phyloP scores from a whole-genome alignment of 2,113 vertebrate species.

The Aptenodytes forsteri region DNA sequence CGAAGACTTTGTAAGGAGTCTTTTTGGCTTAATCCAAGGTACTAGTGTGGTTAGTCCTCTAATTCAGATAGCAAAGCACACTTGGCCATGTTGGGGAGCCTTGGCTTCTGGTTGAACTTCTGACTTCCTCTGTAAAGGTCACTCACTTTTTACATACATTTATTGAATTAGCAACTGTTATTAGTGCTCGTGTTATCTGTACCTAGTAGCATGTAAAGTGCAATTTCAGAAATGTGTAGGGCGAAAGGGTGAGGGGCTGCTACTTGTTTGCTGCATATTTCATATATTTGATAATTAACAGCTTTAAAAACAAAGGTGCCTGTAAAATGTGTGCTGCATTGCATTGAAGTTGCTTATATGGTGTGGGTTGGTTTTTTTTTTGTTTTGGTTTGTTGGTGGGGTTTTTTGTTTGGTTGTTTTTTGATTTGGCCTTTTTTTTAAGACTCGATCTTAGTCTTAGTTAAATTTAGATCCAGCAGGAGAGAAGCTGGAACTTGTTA shows the following conservation, averaged over 20 bases:
- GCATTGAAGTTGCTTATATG: fast-evolving
- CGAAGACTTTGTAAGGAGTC: not conserved
- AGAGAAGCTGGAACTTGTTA: slow-evolving; percentile 63
- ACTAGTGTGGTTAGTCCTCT: not conserved
- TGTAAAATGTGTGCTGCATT: not conserved
- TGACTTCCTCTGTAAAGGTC: not conserved
- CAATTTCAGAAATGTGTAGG: not conserved
- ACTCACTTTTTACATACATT: fast-evolving
- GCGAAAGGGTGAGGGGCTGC: not conserved
- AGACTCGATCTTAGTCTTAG: not conserved
- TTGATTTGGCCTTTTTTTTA: not conserved
- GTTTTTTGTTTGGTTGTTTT: not conserved
- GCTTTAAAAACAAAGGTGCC: not conserved
- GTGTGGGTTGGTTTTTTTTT: not conserved
- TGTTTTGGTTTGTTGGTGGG: not conserved
- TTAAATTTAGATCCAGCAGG: slow-evolving; percentile 37
- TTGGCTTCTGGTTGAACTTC: not conserved
- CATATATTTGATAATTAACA: not conserved
- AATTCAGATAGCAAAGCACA: fast-evolving
- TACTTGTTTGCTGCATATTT: not conserved
- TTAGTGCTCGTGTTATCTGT: not conserved
- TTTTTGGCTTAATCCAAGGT: not conserved
- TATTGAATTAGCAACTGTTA: not conserved
- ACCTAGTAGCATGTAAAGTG: fast-evolving
- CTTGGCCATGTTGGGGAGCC: fast-evolving